Base-by-base conservation (phyloP, 1,140 invertebrate species). In the Drosophila repleta region DNA sequence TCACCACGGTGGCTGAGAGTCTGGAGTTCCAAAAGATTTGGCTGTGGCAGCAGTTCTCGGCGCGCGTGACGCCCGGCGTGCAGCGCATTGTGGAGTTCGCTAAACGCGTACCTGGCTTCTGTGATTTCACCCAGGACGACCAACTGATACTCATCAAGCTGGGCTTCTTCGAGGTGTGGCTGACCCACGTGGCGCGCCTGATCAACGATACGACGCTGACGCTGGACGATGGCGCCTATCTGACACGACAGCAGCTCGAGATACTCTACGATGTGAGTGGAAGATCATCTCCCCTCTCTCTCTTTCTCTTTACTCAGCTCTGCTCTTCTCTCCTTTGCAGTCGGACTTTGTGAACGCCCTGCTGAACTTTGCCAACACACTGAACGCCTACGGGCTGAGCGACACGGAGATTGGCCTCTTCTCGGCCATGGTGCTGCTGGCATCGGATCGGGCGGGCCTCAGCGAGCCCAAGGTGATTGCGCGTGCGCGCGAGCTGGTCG, bases 91-190 rank as follows among this genome's bases (percentile, higher is more conserved):
- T 99, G 5, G 97, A 98, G 91, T 98, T 98, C 91, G 97, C 97
- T 18, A 99, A 98, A 92, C 93, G 96, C 81, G 95, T 98, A 68
- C 97, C 97, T 37, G 96, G 97, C 69, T 99, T 99, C 93, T 94
- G 95, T 82, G 95, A 96, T 53, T 93, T 98, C 55, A 95, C 95
- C 18, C 97, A 98, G 92, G 97, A 98, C 81, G 97, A 98, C 92
- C 97, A 99, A 92, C 93, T 99, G 56, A 98, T 98, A 75, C 94
- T 99, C 41, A 98, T 98, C 79, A 98, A 99, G 93, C 94, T 97
- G 79, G 98, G 97, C 35, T 99, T 99, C 93, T 98, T 99, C 92
- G 98, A 99, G 93, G 95, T 99, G 52, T 99, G 98, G 98, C 93
- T 99, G 58, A 95, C 96, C 52, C 95, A 98, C 75, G 96, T 97